Percentiles rank a stretch among this genome's conserved stretches.
phyloP scores from a whole-genome alignment of 2,113 vertebrate genomes.

The Sisor rabdophorus region DNA sequence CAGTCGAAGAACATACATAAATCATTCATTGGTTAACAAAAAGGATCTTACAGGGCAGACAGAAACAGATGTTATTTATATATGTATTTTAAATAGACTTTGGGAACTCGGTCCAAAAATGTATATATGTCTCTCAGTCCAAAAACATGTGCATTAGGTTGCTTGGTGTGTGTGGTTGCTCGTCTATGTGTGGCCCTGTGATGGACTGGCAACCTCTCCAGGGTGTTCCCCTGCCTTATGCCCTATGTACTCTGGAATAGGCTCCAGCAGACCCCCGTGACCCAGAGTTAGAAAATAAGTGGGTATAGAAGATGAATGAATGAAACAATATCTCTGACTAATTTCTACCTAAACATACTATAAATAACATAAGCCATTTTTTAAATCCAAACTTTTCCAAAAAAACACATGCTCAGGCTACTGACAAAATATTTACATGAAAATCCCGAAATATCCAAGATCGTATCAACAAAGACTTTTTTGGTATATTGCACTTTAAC shows the following conservation, averaged over 20 bases:
- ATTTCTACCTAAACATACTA: neutral
- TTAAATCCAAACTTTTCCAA: neutral
- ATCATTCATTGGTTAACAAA: constrained; percentile 13
- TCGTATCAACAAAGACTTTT: neutral
- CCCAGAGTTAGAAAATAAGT: too few relatives aligned
- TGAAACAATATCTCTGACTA: neutral
- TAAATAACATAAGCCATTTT: neutral
- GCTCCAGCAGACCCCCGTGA: too few relatives aligned
- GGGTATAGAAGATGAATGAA: too few relatives aligned
- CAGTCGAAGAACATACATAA: constrained; percentile 3
- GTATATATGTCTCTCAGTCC: too few relatives aligned
- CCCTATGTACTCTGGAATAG: too few relatives aligned
- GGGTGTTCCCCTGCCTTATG: too few relatives aligned
- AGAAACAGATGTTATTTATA: neutral
- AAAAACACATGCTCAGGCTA: neutral
- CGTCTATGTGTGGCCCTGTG: too few relatives aligned
- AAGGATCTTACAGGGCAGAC: neutral
- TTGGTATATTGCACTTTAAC: neutral
- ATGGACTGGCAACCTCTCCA: too few relatives aligned
- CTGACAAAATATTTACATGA: neutral
- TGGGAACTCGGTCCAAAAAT: neutral
- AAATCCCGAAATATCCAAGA: neutral
- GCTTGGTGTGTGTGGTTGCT: too few relatives aligned
- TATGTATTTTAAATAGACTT: neutral
- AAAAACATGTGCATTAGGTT: too few relatives aligned